These are phyloP conservation scores for Ophioninae sp. DNA, from an alignment of 2,888 invertebrate species.

Conservation along the genomic window DNA sequence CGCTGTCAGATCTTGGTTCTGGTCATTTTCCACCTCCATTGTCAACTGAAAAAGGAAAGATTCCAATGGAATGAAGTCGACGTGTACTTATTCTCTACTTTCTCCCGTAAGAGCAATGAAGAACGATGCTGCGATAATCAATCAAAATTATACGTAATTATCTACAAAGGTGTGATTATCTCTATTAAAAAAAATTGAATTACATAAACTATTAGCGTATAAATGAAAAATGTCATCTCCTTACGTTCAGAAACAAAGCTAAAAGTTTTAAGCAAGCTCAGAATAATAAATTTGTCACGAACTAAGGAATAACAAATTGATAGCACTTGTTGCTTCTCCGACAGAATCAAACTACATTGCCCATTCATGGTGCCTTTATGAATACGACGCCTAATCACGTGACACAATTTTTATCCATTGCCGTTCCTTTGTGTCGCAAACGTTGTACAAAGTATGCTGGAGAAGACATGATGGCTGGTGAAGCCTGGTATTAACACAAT, in stretches of 20 bases:
- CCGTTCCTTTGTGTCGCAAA: not conserved
- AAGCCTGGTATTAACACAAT: not conserved
- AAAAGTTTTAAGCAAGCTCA: not conserved
- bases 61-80: not conserved
- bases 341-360: not conserved
- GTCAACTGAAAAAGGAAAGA: slow-evolving; percentile 27
- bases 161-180: not conserved
- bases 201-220: not conserved
- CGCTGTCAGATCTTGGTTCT: not conserved
- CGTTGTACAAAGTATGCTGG: not conserved
- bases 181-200: not conserved
- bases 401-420: not conserved
- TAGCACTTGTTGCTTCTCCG: not conserved
- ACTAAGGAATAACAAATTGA: not conserved
- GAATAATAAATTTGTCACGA: not conserved
- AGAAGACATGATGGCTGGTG: not conserved
- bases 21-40: slow-evolving; percentile 44
- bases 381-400: not conserved
- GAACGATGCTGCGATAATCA: not conserved
- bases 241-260: not conserved
- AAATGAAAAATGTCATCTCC: not conserved
- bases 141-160: not conserved
- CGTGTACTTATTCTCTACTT: not conserved
- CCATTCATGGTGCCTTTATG: not conserved
- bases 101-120: not conserved